These are phyloP conservation scores for Metalampra italica DNA, from an alignment of 2,888 invertebrate genomes.

Conservation along the genomic window DNA sequence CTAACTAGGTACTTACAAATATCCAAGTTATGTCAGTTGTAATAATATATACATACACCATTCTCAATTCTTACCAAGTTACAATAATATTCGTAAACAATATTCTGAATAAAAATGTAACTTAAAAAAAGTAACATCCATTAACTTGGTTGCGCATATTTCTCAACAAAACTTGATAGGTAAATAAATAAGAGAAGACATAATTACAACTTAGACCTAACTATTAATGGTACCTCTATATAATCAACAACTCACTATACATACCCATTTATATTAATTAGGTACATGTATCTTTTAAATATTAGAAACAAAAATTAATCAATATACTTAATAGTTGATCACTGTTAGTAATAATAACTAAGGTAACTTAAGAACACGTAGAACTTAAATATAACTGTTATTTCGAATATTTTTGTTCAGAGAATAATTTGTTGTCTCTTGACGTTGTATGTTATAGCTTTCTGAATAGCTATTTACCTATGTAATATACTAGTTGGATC, in stretches of 20 bases:
- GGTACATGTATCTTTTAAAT: not conserved
- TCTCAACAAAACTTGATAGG: too few relatives aligned
- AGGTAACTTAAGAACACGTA: constrained; percentile 12
- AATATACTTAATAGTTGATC: not conserved
- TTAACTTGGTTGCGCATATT: too few relatives aligned
- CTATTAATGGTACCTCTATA: not conserved
- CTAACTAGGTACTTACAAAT: too few relatives aligned
- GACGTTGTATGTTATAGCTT: constrained; percentile 38
- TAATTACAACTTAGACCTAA: too few relatives aligned
- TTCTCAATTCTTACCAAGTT: too few relatives aligned
- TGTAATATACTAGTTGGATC: constrained; percentile 24
- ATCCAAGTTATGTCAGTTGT: too few relatives aligned
- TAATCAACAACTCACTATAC: constrained; percentile 1
- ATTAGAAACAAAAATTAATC: not conserved
- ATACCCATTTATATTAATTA: constrained; percentile 1
- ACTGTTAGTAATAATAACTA: constrained; percentile 3
- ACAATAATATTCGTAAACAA: too few relatives aligned
- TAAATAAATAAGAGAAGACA: too few relatives aligned
- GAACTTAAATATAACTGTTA: constrained; percentile 6
- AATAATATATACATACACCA: too few relatives aligned
- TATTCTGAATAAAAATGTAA: too few relatives aligned
- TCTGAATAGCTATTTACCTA: constrained; percentile 45
- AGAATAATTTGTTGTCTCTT: constrained; percentile 27
- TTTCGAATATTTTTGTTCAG: constrained; percentile 13
- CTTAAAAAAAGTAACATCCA: too few relatives aligned